Evolutionary conservation across 2,888 invertebrate species (phyloP), one percentile per base, ranked within the genome.

Genomic region (Philhelius pedissequus): DNA sequence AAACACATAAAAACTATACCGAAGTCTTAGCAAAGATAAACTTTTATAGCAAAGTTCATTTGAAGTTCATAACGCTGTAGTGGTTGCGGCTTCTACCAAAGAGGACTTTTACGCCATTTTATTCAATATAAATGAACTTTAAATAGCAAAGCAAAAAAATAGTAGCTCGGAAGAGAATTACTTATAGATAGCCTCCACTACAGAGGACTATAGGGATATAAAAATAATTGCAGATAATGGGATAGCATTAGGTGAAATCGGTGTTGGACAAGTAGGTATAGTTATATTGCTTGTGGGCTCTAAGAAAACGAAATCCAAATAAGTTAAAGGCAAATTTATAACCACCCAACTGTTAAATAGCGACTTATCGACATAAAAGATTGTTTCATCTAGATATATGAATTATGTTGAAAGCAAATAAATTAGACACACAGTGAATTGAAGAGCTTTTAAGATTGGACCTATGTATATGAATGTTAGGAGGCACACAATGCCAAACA

Each of bases 41-140:
- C 75, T 84, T 79, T 80, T 50, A 54, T 43, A 70, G 54, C 71
- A 80, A 80, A 84, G 84, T 84, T 84, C 84, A 84, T 80, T 84
- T 66, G 60, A 45, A 84, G 80, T 80, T 76, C 60, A 66, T 75
- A 80, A 76, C 62, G 71, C 68, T 84, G 84, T 84, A 64, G 80
- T 76, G 75, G 66, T 71, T 80, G 80, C 60, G 84, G 84, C 71
- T 79, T 69, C 69, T 71, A 62, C 40, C 35, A 82, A 45, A 52
- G 78, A 74, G 38, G 52, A 22, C 70, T 76, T 84, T 70, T 75
- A 71, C 71, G 80, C 75, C 3, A 79, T 71, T 75, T 76, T 71
- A 84, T 80, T 75, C 56, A 20, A 40, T 80, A 48, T 75, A 68
- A 71, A 58, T 66, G 56, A 38, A 54, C 69, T 83, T 74, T 4